Conservation (phyloP, 2,888 invertebrate species). For the Tipula vernalis region DNA sequence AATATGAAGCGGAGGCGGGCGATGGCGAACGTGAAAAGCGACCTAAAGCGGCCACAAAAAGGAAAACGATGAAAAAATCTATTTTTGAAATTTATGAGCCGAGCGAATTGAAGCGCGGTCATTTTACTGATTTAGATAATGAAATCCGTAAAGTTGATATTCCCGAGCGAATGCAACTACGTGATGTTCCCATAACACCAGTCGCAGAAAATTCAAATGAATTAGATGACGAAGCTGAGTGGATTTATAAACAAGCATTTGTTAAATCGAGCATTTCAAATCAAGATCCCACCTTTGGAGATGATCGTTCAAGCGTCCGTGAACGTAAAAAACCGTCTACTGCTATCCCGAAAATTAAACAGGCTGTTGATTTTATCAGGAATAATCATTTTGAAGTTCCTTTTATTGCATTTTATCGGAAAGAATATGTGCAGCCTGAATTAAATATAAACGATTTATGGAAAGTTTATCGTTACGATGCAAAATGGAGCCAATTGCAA, state of each 20-base stretch:
- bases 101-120: slow-evolving; percentile 89
- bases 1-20: slow-evolving; percentile 68
- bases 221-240: slow-evolving; percentile 87
- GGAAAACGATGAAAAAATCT: slow-evolving; percentile 68
- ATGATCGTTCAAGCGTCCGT: slow-evolving; percentile 36
- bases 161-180: slow-evolving; percentile 84
- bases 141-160: slow-evolving; percentile 79
- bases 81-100: slow-evolving; percentile 96
- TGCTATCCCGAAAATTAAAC: slow-evolving; percentile 79
- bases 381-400: slow-evolving; percentile 94
- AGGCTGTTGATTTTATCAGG: slow-evolving; percentile 90
- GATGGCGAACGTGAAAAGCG: slow-evolving; percentile 50
- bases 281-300: slow-evolving; percentile 46
- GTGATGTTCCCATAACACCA: slow-evolving; percentile 73
- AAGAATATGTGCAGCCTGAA: slow-evolving; percentile 93
- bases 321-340: slow-evolving; percentile 48
- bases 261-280: slow-evolving; percentile 68
- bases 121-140: slow-evolving; percentile 88
- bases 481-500: slow-evolving; percentile 86
- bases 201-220: slow-evolving; percentile 77
- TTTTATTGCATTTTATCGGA: slow-evolving; percentile 96
- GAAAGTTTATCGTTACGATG: slow-evolving; percentile 94
- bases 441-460: slow-evolving; percentile 90
- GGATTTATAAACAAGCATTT: slow-evolving; percentile 95
- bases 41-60: slow-evolving; percentile 62